Evolutionary conservation across 2,113 vertebrate genomes (phyloP).

Genomic region (Ursus arctos): DNA sequence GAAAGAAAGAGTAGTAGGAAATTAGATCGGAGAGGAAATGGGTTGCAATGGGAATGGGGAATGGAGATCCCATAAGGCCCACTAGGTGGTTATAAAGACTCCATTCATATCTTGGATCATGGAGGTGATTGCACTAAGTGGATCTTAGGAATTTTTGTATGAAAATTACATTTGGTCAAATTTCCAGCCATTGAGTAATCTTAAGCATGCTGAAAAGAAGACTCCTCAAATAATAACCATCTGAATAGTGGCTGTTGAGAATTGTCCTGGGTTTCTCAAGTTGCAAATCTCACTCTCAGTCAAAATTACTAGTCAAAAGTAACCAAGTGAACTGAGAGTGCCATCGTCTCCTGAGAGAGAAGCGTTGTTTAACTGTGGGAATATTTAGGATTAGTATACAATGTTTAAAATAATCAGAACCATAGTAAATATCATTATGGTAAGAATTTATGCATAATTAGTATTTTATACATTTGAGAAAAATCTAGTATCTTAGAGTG

Average conservation of each 20-base stretch:
- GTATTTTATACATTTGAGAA: neutral
- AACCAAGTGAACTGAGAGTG: neutral
- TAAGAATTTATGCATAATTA: neutral
- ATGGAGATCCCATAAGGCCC: too few relatives aligned
- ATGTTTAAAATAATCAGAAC: neutral
- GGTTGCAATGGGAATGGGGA: too few relatives aligned
- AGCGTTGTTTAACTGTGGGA: neutral
- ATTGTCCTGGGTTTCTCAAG: neutral
- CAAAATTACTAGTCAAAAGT: neutral
- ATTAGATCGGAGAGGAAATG: neutral
- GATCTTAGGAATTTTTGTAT: neutral
- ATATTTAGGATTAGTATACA: slow-evolving; percentile 29
- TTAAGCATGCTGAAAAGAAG: neutral
- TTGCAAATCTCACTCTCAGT: neutral
- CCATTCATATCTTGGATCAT: neutral
- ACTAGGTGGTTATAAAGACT: neutral
- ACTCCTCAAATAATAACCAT: neutral
- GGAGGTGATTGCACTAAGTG: neutral
- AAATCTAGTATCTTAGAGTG: neutral
- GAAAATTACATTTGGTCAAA: neutral
- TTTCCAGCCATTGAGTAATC: neutral
- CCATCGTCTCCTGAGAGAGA: neutral
- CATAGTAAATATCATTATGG: neutral
- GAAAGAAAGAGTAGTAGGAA: neutral
- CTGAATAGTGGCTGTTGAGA: neutral